Conservation (phyloP, 2,113 vertebrate species). For the Eulemur rufifrons region DNA sequence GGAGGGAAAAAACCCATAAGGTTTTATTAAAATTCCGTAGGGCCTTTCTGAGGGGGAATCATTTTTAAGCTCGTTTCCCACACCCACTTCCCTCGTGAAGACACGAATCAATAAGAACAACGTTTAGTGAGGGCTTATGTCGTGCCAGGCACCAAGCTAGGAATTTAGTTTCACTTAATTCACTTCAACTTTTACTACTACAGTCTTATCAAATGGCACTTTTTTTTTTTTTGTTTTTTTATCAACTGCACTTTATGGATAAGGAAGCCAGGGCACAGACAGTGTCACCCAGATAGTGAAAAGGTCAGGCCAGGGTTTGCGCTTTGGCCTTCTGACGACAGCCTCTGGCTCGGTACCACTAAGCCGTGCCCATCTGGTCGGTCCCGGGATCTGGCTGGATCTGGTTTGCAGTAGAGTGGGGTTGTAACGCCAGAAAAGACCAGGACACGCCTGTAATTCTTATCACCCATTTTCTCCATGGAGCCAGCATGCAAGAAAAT, state of each 20-base stretch:
- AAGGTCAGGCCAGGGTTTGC: neutral
- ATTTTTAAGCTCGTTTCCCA: slow-evolving; percentile 13
- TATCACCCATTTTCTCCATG: neutral
- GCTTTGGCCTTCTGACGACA: neutral
- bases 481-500: neutral
- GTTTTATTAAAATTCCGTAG: neutral
- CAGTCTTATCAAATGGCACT: neutral
- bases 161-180: neutral
- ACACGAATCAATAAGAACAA: neutral
- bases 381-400: neutral
- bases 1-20: neutral
- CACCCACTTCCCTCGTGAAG: neutral
- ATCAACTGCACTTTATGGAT: neutral
- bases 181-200: neutral
- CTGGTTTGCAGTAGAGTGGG: neutral
- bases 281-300: neutral
- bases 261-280: neutral
- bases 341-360: neutral
- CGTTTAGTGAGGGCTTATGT: neutral
- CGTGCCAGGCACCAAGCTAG: neutral
- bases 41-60: neutral
- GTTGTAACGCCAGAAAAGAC: neutral
- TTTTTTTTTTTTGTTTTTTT: neutral
- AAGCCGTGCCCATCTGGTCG: neutral
- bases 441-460: neutral